Percentiles rank a stretch among this genome's conserved stretches.
These are phyloP conservation scores for Anoplopoma fimbria DNA, from an alignment of 2,113 vertebrate species.

Conservation along the genomic window DNA sequence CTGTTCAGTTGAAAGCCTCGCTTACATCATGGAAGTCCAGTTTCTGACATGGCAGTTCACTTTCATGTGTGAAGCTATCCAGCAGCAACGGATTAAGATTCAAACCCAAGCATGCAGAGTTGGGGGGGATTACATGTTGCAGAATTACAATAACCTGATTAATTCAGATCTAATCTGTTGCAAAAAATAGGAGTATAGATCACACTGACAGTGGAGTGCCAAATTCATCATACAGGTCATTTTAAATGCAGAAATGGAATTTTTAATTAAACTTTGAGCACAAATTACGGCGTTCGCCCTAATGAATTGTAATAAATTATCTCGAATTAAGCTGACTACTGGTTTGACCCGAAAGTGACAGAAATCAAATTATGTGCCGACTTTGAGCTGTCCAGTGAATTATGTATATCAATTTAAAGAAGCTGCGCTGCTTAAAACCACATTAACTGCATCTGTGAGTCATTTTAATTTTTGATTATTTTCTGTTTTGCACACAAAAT, in stretches of 20 bases:
- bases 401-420: slow-evolving; percentile 38
- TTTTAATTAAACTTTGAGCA: slow-evolving; percentile 34
- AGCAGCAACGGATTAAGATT: slow-evolving; percentile 4
- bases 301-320: not conserved
- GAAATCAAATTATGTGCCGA: slow-evolving; percentile 34
- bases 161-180: slow-evolving; percentile 37
- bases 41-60: slow-evolving; percentile 1
- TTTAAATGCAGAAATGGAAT: not conserved
- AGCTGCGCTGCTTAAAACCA: not conserved
- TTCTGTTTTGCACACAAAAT: not conserved
- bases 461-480: slow-evolving; percentile 32
- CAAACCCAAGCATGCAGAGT: not conserved
- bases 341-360: slow-evolving; percentile 23
- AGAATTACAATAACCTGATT: slow-evolving; percentile 43
- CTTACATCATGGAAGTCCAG: slow-evolving; percentile 10
- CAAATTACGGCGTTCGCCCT: not conserved
- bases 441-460: slow-evolving; percentile 37
- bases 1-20: slow-evolving; percentile 15
- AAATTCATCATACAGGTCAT: slow-evolving; percentile 10
- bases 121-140: slow-evolving; percentile 29
- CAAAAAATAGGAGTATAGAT: slow-evolving; percentile 22
- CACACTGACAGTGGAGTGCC: not conserved
- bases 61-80: slow-evolving; percentile 15
- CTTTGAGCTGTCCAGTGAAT: slow-evolving; percentile 16
- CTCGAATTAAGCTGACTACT: not conserved